phyloP scores from a whole-genome alignment of 2,888 invertebrate species.

The Colletes collaris region DNA sequence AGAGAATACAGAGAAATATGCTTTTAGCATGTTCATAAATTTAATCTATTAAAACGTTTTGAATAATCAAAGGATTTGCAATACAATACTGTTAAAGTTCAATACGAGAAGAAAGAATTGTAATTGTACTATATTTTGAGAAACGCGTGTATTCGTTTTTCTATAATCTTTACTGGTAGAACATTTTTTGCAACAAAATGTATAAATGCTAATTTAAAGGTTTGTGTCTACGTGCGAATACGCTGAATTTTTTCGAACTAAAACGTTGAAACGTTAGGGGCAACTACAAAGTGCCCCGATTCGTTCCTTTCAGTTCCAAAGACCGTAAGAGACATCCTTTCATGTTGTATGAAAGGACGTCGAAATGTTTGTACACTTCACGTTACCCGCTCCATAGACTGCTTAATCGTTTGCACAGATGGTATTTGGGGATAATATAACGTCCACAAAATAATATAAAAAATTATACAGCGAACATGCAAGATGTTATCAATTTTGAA shows the following conservation, averaged over 20 bases:
- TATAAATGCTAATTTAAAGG: not conserved
- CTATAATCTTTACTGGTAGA: not conserved
- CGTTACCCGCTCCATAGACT: constrained; percentile 40
- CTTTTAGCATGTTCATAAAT: constrained; percentile 46
- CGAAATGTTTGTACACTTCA: constrained; percentile 74
- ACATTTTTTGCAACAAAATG: not conserved
- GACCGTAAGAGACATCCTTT: constrained; percentile 71
- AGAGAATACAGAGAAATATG: constrained; percentile 40
- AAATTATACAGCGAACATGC: not conserved
- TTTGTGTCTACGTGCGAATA: not conserved
- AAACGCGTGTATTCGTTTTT: not conserved
- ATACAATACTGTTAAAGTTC: not conserved
- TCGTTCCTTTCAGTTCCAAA: constrained; percentile 70
- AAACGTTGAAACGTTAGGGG: constrained; percentile 20
- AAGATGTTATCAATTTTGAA: not conserved
- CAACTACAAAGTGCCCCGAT: constrained; percentile 64
- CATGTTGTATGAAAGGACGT: constrained; percentile 70
- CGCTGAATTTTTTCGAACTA: constrained; percentile 9
- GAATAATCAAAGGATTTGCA: constrained; percentile 47
- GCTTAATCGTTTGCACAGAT: constrained; percentile 76
- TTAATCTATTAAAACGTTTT: constrained; percentile 64
- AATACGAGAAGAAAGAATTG: not conserved
- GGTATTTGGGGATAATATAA: constrained; percentile 38
- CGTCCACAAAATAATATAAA: constrained; percentile 3
- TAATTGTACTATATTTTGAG: not conserved